Conservation (phyloP, 2,113 vertebrate species). For the Eudyptes chrysolophus region DNA sequence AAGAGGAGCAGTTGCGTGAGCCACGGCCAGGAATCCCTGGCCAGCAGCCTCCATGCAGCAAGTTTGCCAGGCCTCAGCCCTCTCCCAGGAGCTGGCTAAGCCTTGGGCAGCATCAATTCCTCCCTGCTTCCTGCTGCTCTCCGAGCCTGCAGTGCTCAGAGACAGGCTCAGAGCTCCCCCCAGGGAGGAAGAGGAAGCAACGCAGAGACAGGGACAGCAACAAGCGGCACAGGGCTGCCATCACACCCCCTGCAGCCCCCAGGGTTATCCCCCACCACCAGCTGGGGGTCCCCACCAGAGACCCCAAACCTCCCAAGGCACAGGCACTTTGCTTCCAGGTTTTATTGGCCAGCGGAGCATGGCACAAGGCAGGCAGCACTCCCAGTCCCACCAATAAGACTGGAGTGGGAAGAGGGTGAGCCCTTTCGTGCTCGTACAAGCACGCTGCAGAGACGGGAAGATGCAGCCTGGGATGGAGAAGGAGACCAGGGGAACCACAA, state of each 20-base stretch:
- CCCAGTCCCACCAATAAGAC: background rate
- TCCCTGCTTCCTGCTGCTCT: background rate
- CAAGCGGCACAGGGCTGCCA: fast-evolving
- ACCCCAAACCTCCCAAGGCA: background rate
- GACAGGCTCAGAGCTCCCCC: conserved; percentile 42
- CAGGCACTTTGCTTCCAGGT: background rate
- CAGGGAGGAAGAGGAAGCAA: conserved; percentile 24
- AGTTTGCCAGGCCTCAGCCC: background rate
- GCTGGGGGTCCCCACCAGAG: background rate
- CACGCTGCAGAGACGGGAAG: fast-evolving
- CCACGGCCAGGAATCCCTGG: fast-evolving
- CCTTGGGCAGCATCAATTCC: background rate
- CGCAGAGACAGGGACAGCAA: background rate
- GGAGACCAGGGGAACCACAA: background rate
- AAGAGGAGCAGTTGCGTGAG: background rate
- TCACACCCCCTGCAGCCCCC: background rate
- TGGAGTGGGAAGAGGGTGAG: background rate
- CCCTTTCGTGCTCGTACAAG: background rate
- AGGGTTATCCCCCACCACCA: background rate
- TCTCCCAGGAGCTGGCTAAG: background rate
- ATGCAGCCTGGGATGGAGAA: background rate
- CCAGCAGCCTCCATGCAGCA: background rate
- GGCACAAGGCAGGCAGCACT: background rate
- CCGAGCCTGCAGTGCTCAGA: background rate
- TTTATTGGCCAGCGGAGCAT: background rate